Conservation (phyloP, 2,888 invertebrate genomes). For the Gnatocerus cornutus region DNA sequence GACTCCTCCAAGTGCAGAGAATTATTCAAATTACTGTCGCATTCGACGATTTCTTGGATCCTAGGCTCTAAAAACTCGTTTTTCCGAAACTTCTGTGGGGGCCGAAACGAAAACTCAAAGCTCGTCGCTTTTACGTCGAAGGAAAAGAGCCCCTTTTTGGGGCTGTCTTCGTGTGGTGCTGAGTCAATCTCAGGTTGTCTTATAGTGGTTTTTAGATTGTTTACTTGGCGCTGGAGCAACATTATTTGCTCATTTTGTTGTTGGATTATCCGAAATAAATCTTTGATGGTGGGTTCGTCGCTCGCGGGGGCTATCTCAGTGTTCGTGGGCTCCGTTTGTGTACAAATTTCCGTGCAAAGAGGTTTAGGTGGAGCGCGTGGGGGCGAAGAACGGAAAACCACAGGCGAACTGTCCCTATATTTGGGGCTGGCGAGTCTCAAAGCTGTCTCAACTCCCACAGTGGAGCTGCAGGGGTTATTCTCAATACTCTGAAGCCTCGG, state of each 20-base stretch:
- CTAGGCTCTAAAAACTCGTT: slow-evolving; percentile 57
- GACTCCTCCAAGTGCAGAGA: slow-evolving; percentile 58
- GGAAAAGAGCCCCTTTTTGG: slow-evolving; percentile 71
- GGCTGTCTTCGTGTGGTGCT: slow-evolving; percentile 18
- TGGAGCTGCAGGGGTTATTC: too few relatives aligned
- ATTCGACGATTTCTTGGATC: slow-evolving; percentile 65
- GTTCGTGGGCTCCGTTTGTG: slow-evolving; percentile 13
- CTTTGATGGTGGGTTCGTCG: slow-evolving; percentile 75
- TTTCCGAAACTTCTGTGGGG: slow-evolving; percentile 53
- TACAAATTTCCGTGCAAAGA: slow-evolving; percentile 2
- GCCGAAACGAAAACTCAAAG: slow-evolving; percentile 75
- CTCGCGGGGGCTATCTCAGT: slow-evolving; percentile 23
- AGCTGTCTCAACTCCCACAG: too few relatives aligned
- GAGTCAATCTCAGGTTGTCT: slow-evolving; percentile 13
- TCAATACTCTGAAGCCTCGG: neutral
- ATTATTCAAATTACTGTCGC: slow-evolving; percentile 12
- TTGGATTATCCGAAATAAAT: slow-evolving; percentile 78
- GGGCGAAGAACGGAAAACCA: neutral
- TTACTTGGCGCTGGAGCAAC: slow-evolving; percentile 75
- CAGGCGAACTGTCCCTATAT: neutral
- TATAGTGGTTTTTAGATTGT: slow-evolving; percentile 54
- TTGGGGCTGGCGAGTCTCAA: neutral
- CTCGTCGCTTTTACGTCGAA: slow-evolving; percentile 81
- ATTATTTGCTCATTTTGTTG: slow-evolving; percentile 81
- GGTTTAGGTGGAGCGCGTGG: neutral